Conservation (phyloP, 2,797 vertebrate species). For the Leucoraja ocellata region DNA sequence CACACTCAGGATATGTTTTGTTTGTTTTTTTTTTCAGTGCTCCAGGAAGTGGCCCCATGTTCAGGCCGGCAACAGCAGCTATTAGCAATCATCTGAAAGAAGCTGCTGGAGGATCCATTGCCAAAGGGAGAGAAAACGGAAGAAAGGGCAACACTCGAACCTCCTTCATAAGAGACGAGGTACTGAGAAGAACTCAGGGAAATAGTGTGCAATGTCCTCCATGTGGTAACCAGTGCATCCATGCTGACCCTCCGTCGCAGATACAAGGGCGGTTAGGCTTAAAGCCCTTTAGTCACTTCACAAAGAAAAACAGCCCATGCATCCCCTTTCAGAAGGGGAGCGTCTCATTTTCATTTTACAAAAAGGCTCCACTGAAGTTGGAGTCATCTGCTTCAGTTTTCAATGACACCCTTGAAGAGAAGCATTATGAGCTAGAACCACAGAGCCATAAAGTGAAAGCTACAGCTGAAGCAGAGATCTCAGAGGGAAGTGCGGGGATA, state of each 20-base stretch:
- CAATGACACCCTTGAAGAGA: conserved; percentile 81
- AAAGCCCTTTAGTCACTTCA: conserved; percentile 29
- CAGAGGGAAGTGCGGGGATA: conserved; percentile 48
- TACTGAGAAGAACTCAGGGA: background rate
- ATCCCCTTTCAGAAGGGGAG: conserved; percentile 65
- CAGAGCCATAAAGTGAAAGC: conserved; percentile 62
- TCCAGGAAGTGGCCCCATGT: conserved; percentile 60
- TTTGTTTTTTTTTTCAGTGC: conserved; percentile 59
- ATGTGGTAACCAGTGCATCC: background rate
- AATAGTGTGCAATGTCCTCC: background rate
- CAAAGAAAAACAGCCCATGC: conserved; percentile 35
- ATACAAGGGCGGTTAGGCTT: conserved; percentile 17
- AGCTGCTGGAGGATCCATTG: conserved; percentile 37
- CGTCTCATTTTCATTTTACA: conserved; percentile 93
- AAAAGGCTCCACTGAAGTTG: conserved; percentile 76
- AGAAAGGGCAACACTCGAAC: background rate
- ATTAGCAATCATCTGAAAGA: conserved; percentile 59
- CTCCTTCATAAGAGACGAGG: conserved; percentile 15
- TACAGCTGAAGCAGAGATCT: conserved; percentile 49
- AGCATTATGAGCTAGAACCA: conserved; percentile 64
- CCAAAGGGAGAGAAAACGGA: background rate
- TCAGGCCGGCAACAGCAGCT: conserved; percentile 59
- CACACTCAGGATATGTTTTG: background rate
- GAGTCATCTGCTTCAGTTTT: conserved; percentile 94
- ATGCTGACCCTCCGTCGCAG: background rate